Evolutionary conservation across 53 echinoderm and acorn worm species (phyloP).

Genomic region (Patiria pectinifera): DNA sequence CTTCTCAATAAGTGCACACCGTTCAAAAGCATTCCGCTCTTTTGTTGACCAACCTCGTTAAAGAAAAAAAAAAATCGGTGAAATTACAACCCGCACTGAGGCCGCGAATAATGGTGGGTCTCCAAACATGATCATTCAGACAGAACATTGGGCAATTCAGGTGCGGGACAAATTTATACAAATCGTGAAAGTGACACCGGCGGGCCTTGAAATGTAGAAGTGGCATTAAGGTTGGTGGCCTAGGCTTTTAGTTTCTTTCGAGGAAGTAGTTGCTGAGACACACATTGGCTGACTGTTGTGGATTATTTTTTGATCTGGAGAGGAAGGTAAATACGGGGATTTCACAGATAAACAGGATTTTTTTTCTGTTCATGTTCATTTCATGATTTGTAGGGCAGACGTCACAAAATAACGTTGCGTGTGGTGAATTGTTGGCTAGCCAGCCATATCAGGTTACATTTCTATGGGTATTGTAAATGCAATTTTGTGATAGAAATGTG

Average conservation of each 20-base stretch:
- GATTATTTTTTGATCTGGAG: too few species aligned
- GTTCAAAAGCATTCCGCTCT: neutral
- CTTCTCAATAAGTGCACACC: neutral
- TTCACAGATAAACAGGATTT: too few species aligned
- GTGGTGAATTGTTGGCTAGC: too few species aligned
- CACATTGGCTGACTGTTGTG: neutral
- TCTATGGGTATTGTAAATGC: too few species aligned
- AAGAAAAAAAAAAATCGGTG: neutral
- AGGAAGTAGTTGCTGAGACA: neutral
- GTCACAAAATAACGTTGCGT: too few species aligned
- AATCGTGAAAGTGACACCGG: neutral
- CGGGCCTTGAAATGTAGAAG: neutral
- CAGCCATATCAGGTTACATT: too few species aligned
- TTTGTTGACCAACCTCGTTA: neutral
- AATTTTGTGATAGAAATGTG: too few species aligned
- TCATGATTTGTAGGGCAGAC: too few species aligned
- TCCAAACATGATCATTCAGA: neutral
- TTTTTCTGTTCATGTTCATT: too few species aligned
- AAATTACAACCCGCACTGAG: neutral
- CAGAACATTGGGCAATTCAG: neutral
- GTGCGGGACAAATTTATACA: neutral
- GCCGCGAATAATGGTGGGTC: neutral
- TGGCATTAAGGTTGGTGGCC: neutral
- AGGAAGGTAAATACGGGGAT: too few species aligned
- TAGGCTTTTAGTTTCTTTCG: neutral